A percentile compares a stretch with the other conserved stretches of the same genome.
These are phyloP conservation scores for Auanema sp. DNA, from an alignment of 2,888 invertebrate genomes.

Conservation along the genomic window DNA sequence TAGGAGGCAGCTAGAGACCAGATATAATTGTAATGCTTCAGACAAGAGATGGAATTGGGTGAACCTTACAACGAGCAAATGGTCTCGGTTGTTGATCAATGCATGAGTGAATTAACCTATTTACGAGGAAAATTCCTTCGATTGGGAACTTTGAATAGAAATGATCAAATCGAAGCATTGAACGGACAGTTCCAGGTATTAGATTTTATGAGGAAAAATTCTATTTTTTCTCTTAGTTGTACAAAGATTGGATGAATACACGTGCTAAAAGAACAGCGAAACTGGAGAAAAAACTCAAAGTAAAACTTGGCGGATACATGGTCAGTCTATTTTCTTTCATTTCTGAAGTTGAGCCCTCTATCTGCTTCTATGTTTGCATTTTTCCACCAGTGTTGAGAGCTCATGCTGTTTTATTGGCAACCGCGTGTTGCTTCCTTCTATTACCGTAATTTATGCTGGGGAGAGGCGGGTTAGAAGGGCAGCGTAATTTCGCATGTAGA, in stretches of 20 bases:
- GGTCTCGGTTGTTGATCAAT: slow-evolving; percentile 57
- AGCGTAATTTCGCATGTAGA: slow-evolving; percentile 8
- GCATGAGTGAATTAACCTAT: slow-evolving; percentile 51
- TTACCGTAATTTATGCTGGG: slow-evolving; percentile 39
- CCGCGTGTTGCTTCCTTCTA: slow-evolving; percentile 11
- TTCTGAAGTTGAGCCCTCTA: neutral
- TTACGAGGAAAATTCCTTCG: slow-evolving; percentile 50
- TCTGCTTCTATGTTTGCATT: neutral
- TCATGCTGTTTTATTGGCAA: slow-evolving; percentile 14
- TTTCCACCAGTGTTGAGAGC: neutral
- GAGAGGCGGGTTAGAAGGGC: neutral
- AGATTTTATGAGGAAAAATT: neutral
- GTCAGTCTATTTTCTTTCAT: slow-evolving; percentile 65
- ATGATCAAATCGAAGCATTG: slow-evolving; percentile 60
- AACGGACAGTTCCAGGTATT: slow-evolving; percentile 50
- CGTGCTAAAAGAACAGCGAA: slow-evolving; percentile 95
- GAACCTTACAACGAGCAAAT: slow-evolving; percentile 32
- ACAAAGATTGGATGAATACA: slow-evolving; percentile 90
- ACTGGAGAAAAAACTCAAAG: slow-evolving; percentile 93
- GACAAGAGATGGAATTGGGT: slow-evolving; percentile 25
- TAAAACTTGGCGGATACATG: slow-evolving; percentile 90
- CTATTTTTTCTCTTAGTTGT: slow-evolving; percentile 70
- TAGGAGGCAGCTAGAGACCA: too few relatives aligned
- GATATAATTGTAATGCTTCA: slow-evolving; percentile 12
- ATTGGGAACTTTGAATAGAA: slow-evolving; percentile 45